phyloP scores from a whole-genome alignment of 1,140 invertebrate genomes.

The Drosophila sturtevanti region DNA sequence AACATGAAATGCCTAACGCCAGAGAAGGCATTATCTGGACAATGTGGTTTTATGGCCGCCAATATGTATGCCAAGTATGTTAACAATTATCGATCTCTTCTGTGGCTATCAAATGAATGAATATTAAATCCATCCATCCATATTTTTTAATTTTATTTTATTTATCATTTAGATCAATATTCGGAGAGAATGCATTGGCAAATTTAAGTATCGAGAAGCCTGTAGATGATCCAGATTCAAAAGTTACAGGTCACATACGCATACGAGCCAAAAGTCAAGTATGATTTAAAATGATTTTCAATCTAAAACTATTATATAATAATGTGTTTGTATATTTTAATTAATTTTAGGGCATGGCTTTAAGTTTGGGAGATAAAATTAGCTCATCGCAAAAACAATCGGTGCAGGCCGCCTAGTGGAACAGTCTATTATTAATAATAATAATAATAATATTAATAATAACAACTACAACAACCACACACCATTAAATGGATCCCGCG shows the following conservation, averaged over 20 bases:
- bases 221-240: constrained; percentile 91
- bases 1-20: constrained; percentile 99
- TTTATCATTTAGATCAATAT: constrained; percentile 91
- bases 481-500: constrained; percentile 25
- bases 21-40: constrained; percentile 96
- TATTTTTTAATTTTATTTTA: too few species aligned
- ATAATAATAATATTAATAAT: too few species aligned
- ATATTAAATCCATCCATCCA: too few species aligned
- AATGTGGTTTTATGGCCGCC: constrained; percentile 99
- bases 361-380: constrained; percentile 98
- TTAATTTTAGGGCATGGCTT: constrained; percentile 93
- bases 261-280: constrained; percentile 99
- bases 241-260: constrained; percentile 97
- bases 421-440: neutral
- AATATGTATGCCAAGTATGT: constrained; percentile 95
- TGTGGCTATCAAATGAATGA: too few species aligned
- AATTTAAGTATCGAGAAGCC: constrained; percentile 99
- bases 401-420: constrained; percentile 84
- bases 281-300: neutral
- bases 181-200: constrained; percentile 99
- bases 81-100: too few species aligned
- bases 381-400: constrained; percentile 94
- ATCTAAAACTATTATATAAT: too few species aligned
- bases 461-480: constrained; percentile 28
- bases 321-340: neutral